phyloP scores from a whole-genome alignment of 1,140 invertebrate genomes.

The Leptinotarsa texana region DNA sequence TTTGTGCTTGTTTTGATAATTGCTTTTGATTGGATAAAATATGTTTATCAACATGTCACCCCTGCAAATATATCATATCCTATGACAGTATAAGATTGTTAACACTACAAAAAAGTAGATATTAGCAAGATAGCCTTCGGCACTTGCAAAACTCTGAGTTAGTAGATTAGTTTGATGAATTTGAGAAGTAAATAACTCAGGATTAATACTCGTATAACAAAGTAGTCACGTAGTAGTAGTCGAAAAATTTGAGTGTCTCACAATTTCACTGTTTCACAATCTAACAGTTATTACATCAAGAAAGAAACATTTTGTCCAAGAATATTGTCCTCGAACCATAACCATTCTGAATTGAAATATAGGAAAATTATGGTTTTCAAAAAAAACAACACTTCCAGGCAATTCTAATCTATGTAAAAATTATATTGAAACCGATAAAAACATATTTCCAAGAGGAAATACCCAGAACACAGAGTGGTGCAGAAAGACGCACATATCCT shows the following conservation, averaged over 20 bases:
- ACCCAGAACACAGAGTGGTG: too few species aligned
- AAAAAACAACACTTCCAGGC: too few species aligned
- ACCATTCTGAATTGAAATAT: too few species aligned
- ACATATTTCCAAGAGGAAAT: too few species aligned
- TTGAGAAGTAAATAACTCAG: not conserved
- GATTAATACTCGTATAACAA: not conserved
- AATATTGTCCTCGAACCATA: not conserved
- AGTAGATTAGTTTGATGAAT: not conserved
- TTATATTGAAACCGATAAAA: too few species aligned
- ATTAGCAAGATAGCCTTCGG: conserved; percentile 1
- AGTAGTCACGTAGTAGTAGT: not conserved
- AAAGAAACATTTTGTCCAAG: not conserved
- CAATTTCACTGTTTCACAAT: not conserved
- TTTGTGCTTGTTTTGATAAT: conserved; percentile 6
- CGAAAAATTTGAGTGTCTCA: not conserved
- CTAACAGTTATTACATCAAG: not conserved
- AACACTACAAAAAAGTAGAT: conserved; percentile 11
- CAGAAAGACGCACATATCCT: too few species aligned
- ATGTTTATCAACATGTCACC: conserved; percentile 48
- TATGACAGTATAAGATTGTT: conserved; percentile 4
- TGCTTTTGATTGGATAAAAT: not conserved
- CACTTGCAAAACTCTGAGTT: not conserved
- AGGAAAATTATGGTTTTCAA: too few species aligned
- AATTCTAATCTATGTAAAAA: too few species aligned
- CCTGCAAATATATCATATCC: conserved; percentile 36